Conservation (phyloP, 2,888 invertebrate genomes). For the Cataglyphis albicans region DNA sequence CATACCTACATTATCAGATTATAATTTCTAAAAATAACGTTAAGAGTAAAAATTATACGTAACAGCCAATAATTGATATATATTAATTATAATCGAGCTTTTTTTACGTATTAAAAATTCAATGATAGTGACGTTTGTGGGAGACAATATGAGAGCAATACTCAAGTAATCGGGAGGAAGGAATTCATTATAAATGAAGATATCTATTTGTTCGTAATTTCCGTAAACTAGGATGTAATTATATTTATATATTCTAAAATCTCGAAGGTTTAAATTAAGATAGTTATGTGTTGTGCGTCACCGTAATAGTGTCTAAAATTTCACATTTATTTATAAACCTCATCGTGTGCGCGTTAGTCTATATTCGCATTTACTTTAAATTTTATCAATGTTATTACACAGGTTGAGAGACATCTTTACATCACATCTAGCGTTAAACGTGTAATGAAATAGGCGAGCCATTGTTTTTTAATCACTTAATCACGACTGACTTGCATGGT, state of each 20-base stretch:
- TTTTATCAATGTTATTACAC: background rate
- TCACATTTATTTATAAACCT: background rate
- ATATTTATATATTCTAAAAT: background rate
- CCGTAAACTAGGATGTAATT: slow-evolving; percentile 14
- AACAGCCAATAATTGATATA: slow-evolving; percentile 26
- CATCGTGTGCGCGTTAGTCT: background rate
- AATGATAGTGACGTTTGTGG: slow-evolving; percentile 1
- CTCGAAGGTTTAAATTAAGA: background rate
- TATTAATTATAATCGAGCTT: slow-evolving; percentile 22
- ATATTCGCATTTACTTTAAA: slow-evolving; percentile 11
- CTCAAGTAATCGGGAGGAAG: background rate
- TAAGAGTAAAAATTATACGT: slow-evolving; percentile 23
- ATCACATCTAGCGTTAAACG: background rate
- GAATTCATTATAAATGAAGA: slow-evolving; percentile 21
- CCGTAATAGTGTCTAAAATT: slow-evolving; percentile 26
- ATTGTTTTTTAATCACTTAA: background rate
- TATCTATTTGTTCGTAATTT: background rate
- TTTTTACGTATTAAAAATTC: slow-evolving; percentile 43
- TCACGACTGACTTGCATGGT: background rate
- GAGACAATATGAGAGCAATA: background rate
- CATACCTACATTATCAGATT: background rate
- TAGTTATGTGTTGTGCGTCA: background rate
- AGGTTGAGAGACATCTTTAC: background rate
- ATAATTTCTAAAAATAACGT: slow-evolving; percentile 9
- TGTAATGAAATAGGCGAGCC: background rate